phyloP scores from a whole-genome alignment of 2,113 vertebrate species.

The Chitala chitala region DNA sequence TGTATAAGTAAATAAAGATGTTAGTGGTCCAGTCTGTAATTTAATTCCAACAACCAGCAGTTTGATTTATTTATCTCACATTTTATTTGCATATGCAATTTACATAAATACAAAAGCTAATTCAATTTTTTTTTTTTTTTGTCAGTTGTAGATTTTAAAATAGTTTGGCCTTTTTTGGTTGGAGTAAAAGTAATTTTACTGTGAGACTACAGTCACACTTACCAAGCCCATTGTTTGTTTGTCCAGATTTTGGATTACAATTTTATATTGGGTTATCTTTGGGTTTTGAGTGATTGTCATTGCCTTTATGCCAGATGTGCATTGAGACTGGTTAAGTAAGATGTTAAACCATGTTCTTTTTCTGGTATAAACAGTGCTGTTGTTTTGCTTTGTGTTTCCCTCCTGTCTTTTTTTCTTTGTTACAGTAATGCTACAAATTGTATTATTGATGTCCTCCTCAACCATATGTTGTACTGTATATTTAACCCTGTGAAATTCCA shows the following conservation, averaged over 20 bases:
- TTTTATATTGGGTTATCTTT: not conserved
- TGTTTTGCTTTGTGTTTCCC: not conserved
- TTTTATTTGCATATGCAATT: conserved; percentile 21
- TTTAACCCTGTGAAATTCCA: conserved; percentile 31
- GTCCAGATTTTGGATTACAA: not conserved
- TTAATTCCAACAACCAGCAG: conserved; percentile 15
- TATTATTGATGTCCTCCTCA: conserved; percentile 14
- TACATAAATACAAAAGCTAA: conserved; percentile 3
- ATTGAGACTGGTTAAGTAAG: not conserved
- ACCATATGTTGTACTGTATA: conserved; percentile 25
- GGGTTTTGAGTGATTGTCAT: conserved; percentile 3
- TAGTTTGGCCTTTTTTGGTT: conserved; percentile 18
- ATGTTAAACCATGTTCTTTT: not conserved
- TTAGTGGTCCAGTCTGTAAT: conserved; percentile 5
- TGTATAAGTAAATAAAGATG: not conserved
- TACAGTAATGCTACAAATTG: not conserved
- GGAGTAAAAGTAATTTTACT: not conserved
- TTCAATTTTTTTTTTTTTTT: conserved; percentile 15
- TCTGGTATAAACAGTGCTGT: not conserved
- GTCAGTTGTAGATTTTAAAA: conserved; percentile 23
- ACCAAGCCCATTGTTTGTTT: not conserved
- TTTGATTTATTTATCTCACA: conserved; percentile 22
- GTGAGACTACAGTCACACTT: not conserved
- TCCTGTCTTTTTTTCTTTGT: not conserved
- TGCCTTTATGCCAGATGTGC: not conserved